Conservation (phyloP, 2,797 vertebrate genomes). For the Phalanger gymnotis region DNA sequence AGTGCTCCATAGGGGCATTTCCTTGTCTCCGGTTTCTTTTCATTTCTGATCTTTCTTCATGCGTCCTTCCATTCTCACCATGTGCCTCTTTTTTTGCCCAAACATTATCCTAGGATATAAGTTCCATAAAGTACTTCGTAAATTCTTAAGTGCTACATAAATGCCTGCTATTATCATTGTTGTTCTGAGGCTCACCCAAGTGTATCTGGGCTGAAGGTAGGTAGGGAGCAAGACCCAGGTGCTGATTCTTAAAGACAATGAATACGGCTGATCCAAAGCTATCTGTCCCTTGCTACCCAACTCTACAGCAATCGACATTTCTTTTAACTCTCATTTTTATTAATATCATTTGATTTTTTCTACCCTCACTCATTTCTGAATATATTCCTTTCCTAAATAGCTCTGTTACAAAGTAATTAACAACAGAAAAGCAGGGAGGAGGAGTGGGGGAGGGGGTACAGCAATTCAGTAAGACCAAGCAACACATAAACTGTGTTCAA, state of each 20-base stretch:
- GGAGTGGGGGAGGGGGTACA: too few relatives aligned
- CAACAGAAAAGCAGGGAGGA: too few relatives aligned
- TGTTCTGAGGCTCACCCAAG: not conserved
- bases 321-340: not conserved
- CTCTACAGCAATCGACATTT: not conserved
- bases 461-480: not conserved
- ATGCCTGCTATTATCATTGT: not conserved
- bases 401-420: not conserved
- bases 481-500: not conserved
- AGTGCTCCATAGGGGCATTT: not conserved
- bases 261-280: not conserved
- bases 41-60: not conserved
- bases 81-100: not conserved
- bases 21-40: not conserved
- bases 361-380: not conserved
- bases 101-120: not conserved
- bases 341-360: not conserved
- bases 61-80: not conserved
- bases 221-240: too few relatives aligned
- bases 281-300: too few relatives aligned
- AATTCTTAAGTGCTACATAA: not conserved
- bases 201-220: not conserved
- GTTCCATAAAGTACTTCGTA: not conserved
- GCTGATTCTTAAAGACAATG: too few relatives aligned
- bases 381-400: not conserved